Base-by-base conservation (phyloP, 2,113 vertebrate species). In the Peromyscus leucopus region DNA sequence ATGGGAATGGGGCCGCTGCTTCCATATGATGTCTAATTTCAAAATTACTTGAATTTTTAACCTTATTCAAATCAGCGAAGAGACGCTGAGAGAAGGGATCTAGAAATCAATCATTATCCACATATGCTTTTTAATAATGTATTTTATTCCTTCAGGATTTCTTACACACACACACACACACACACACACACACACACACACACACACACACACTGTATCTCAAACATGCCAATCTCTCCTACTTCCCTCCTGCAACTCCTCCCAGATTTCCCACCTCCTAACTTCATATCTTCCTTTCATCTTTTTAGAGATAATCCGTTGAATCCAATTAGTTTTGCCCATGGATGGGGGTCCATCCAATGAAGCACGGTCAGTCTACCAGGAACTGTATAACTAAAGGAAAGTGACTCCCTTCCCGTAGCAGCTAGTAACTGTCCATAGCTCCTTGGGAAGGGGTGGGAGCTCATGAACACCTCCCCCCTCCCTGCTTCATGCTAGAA, bases 1-100 rank as follows among this genome's bases (percentile, higher is more conserved):
- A 63, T 75, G 69, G n/a, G 28, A 63, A 13, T 48, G 78, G 89
- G 9, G 63, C 42, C 61, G 59, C 31, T 85, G n/a, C 93, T 92
- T 94, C 16, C 10, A 65, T 59, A 63, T 91, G 11, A n/a, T 55
- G 55, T 85, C 3, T 90, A 42, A 82, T 71, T 95, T 95, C 28
- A 61, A 69, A 94, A 78, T 39, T 71, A 31, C 26, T 67, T 76
- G n/a, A 93, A 90, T 26, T 55, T 63, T 55, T 85, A 84, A 87
- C 59, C 46, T 88, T 90, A 57, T 22, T 36, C n/a, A 82, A 85
- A 33, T 72, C 2, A 85, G 3, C 12, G 67, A 79, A 78, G 46
- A 80, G 55, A 89, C 82, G 83, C 75, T 46, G 22, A 84, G 31
- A 79, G 61, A n/a, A 85, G 59, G 67, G 57, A 55, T 24, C n/a